Evolutionary conservation across 2,797 vertebrate genomes (phyloP), one percentile per base, ranked within the genome.

Genomic region (Hafferia zeledoni): DNA sequence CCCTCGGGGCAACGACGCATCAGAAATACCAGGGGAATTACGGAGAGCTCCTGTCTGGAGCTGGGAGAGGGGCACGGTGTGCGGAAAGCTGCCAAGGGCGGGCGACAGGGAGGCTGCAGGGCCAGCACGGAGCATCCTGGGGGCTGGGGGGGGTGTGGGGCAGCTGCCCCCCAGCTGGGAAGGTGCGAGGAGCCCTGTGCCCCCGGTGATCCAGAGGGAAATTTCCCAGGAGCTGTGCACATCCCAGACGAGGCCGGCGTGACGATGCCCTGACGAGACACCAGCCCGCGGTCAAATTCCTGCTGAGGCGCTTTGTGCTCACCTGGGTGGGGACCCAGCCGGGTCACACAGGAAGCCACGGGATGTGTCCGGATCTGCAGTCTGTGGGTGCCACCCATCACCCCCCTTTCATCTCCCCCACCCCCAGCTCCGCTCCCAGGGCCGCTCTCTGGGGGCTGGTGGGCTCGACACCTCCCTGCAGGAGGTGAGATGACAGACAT

Each of bases 181-280:
- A 52, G 57, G 44, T 10, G 68, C 1, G 19, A 22, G 64, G 43
- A 3, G 17, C 46, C 1, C 0, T 17, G 22, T 10, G 63, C 47
- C 50, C 28, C 6, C 5, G 11, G 55, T 15, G 52, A 74, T 22
- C 31, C 12, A 22, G 24, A n/a, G 72, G 90, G 57, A 25, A 67
- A 9, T n/a, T 70, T 88, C 89, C 85, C 52, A 39, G 4, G 88
- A 47, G 60, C 59, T 6, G 4, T 18, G 69, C 68, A 0, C 61
- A 67, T 30, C 92, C 57, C 90, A 83, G 89, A 70, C 59, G 2
- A 39, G 75, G 83, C 75, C 18, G 7, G 83, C 17, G 4, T 91
- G 93, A 93, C 46, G 81, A 50, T 69, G 80, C 77, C 83, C 28
- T 52, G 95, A 93, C 39, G 75, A 96, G 94, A 95, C 95, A 87